Evolutionary conservation across 92 coral and sea anemone genomes (phyloP), one percentile per base, ranked within the genome.

Genomic region (Siderastrea siderea): DNA sequence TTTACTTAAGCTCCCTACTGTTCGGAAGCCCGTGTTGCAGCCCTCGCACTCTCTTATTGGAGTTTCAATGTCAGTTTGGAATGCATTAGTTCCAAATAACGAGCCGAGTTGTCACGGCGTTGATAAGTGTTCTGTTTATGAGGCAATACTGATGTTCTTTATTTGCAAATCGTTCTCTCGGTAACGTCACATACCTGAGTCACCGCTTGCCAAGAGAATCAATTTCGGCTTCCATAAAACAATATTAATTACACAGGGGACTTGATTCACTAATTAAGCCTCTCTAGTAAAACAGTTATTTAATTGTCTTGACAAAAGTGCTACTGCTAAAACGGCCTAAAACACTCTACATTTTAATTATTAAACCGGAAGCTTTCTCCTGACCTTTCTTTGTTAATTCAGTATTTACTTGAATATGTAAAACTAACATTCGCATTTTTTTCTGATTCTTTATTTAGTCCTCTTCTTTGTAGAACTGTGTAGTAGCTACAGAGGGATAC

Each of bases 21-120:
- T 45, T 57, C 75, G 75, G 75, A 71, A 71, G 75, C 38, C 11
- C 9, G 47, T n/a, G 66, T 61, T 61, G 16, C 17, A 61, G n/a
- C 2, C 3, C 16, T 3, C 49, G 49, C 10, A 47, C 7, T 71
- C 12, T 46, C 10, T 13, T 6, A 14, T n/a, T 44, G 9, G 66
- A 61, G 6, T 53, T 5, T 52, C 16, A 67, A 44, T 12, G 5
- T 68, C 71, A 10, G 26, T 17, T 67, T 26, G 71, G 45, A 67
- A 67, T 67, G 3, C 3, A 67, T 67, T 5, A 26, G 48, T 68
- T 68, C 45, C 1, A 44, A 67, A 68, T 3, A 3, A 65, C 4
- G 9, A 7, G 15, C 38, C 12, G 26, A 4, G 16, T 68, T 44
- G 12, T 44, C 45, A 68, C 7, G 1, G 13, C 15, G 5, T 68